Evolutionary conservation across 1,140 invertebrate species (phyloP).

Genomic region (Polypedilum vanderplanki): DNA sequence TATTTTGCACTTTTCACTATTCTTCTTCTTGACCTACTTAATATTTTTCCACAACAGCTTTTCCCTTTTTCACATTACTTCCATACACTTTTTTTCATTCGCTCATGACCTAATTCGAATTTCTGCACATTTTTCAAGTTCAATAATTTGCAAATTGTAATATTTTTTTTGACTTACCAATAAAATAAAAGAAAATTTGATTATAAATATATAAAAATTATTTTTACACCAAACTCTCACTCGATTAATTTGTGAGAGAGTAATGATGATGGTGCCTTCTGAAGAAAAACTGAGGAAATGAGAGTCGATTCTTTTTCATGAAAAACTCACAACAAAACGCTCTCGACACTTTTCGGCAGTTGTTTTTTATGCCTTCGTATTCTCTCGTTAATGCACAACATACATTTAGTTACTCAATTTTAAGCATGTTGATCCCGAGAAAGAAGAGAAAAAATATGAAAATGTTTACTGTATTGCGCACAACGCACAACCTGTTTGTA

Average conservation of each 20-base stretch:
- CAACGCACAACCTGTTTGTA: not conserved
- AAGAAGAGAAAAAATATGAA: not conserved
- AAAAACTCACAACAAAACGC: not conserved
- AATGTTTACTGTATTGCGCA: constrained; percentile 2
- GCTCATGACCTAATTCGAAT: not conserved
- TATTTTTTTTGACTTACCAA: not conserved
- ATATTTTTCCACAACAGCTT: constrained; percentile 15
- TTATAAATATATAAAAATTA: not conserved
- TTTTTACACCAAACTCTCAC: not conserved
- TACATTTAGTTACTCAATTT: constrained; percentile 22
- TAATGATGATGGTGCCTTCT: not conserved
- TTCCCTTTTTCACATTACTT: not conserved
- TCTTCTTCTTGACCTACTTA: constrained; percentile 25
- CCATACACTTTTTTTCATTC: not conserved
- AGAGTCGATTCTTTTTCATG: constrained; percentile 13
- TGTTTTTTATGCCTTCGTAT: constrained; percentile 16
- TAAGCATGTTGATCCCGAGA: constrained; percentile 20
- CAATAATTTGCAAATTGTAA: not conserved
- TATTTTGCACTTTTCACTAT: not conserved
- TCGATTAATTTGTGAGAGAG: not conserved
- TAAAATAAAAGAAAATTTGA: constrained; percentile 7
- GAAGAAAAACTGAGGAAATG: constrained; percentile 27
- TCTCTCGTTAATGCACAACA: constrained; percentile 9
- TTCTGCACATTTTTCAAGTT: not conserved
- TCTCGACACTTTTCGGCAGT: not conserved